phyloP scores from a whole-genome alignment of 2,113 vertebrate genomes.

The Aphelocoma coerulescens region DNA sequence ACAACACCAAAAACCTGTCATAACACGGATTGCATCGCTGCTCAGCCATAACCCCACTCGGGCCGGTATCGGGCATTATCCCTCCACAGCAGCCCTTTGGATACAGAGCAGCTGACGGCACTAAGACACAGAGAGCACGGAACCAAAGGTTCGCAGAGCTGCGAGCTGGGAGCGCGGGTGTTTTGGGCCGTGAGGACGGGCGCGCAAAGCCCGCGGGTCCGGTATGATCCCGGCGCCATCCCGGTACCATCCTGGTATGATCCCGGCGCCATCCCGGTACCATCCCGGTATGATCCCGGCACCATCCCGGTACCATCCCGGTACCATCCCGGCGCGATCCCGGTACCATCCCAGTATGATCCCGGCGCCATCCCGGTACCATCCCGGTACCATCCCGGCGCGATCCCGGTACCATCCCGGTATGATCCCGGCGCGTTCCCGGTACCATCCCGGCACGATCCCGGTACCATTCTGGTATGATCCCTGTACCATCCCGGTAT shows the following conservation, averaged over 20 bases:
- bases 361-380: accelerated
- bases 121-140: background rate
- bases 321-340: too few relatives aligned
- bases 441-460: accelerated
- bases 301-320: too few relatives aligned
- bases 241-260: background rate
- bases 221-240: accelerated
- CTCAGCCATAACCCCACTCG: background rate
- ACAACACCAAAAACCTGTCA: background rate
- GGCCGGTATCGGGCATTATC: background rate
- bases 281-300: accelerated
- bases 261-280: too few relatives aligned
- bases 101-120: background rate
- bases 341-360: too few relatives aligned
- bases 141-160: background rate
- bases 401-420: accelerated
- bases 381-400: accelerated
- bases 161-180: background rate
- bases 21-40: background rate
- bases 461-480: too few relatives aligned
- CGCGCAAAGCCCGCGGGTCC: background rate
- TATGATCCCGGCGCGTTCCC: accelerated
- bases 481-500: too few relatives aligned
- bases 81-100: background rate
- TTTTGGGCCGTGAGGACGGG: background rate